Base-by-base conservation (phyloP, 1,140 invertebrate genomes). In the Pseudomyrmex flavicornis region DNA sequence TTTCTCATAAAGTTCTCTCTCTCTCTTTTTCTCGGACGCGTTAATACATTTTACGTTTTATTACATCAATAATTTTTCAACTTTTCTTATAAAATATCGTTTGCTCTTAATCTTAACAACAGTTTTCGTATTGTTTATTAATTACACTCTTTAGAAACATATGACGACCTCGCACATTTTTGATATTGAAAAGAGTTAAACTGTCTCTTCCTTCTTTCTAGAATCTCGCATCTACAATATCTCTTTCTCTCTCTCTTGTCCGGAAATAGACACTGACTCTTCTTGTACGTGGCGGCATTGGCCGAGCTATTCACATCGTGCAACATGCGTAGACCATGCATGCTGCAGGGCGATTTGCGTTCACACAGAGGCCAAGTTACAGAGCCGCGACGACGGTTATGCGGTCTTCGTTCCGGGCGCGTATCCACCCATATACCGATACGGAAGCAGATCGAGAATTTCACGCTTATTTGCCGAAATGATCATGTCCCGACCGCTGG, bases 361-460 rank as follows among this genome's bases (percentile, higher is more conserved):
- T 66, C 79, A 61, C 73, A 68, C 52, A 58, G 74, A 70, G 63
- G 72, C 80, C 62, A 82, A 86, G 62, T 85, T 76, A 80, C 35
- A 35, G 35, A 35, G 35, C 83, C 68, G 69, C 68, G 76, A 80
- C 88, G 86, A 83, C 5, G 35, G 35, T 35, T 86, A 74, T 85
- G 26, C 83, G 72, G 12, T 82, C 74, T 35, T 35, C 35, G 35
- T 35, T 35, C 35, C 35, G 35, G 82, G 76, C 82, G 54, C n/a
- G 15, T 15, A 17, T 58, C 54, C 7, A 7, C 5, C 70, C 54
- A 17, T 20, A 13, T 44, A 59, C 10, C 54, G 83, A 86, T 86
- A 84, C 89, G 87, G 88, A 87, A 91, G 89, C 88, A 85, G 86
- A 89, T 89, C 85, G 90, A 87, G 91, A 89, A 91, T 91, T 91